These are phyloP conservation scores for Tachysurus fulvidraco DNA, from an alignment of 2,113 vertebrate genomes.

Conservation along the genomic window DNA sequence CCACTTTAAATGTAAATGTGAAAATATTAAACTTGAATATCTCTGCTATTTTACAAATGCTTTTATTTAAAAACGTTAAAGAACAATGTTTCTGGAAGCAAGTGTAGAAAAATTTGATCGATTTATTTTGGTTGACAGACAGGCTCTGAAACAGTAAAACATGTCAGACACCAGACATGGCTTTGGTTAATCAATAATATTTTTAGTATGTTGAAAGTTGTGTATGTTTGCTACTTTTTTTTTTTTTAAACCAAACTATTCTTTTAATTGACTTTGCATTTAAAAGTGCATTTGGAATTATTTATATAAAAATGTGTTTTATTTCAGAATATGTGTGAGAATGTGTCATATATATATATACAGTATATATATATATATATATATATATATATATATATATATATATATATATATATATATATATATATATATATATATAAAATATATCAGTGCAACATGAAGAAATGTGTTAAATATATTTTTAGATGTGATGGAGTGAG, in stretches of 20 bases:
- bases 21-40: conserved; percentile 1
- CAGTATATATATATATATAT: too few relatives aligned
- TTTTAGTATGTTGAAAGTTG: not conserved
- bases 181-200: not conserved
- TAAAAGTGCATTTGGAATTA: not conserved
- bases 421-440: too few relatives aligned
- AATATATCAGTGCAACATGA: not conserved
- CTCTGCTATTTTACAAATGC: not conserved
- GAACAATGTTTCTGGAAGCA: not conserved
- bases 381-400: not conserved
- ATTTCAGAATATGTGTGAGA: not conserved
- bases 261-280: not conserved
- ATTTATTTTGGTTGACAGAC: not conserved
- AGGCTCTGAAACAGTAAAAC: not conserved
- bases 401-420: conserved; percentile 8
- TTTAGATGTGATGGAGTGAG: not conserved
- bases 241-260: not conserved
- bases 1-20: conserved; percentile 1
- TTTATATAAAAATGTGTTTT: not conserved
- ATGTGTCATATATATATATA: not conserved
- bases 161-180: conserved; percentile 14
- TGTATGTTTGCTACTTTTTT: not conserved
- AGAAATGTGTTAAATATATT: conserved; percentile 19
- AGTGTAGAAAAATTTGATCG: not conserved
- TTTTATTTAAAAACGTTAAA: not conserved